Percentiles rank a stretch among this genome's conserved stretches.
phyloP scores from a whole-genome alignment of 64 coral and sea anemone species.

The Pocillopora verrucosa region DNA sequence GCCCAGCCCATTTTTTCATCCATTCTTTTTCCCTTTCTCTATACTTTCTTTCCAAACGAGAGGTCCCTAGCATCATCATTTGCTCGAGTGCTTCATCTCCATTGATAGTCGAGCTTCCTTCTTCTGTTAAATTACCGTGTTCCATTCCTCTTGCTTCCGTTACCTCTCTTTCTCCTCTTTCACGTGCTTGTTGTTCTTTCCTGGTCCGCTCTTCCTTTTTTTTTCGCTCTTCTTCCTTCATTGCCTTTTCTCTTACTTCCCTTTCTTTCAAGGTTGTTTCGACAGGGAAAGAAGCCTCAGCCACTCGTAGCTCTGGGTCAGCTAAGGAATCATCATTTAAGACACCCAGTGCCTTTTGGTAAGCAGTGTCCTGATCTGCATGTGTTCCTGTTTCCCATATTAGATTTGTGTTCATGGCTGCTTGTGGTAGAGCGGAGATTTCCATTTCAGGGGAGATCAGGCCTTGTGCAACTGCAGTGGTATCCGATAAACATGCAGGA shows the following conservation, averaged over 20 bases:
- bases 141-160: background rate
- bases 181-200: background rate
- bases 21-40: background rate
- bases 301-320: background rate
- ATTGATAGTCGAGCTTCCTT: background rate
- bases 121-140: background rate
- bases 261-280: slow-evolving; percentile 5
- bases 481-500: too few relatives aligned
- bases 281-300: background rate
- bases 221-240: background rate
- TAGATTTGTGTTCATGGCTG: too few relatives aligned
- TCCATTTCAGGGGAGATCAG: too few relatives aligned
- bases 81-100: background rate
- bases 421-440: too few relatives aligned
- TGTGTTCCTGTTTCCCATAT: background rate
- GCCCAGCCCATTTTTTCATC: too few relatives aligned
- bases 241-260: slow-evolving; percentile 1
- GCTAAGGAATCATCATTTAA: background rate
- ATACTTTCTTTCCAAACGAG: slow-evolving; percentile 27
- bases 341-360: background rate
- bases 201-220: slow-evolving; percentile 11
- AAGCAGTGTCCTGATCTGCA: background rate
- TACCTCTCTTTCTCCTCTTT: slow-evolving; percentile 2
- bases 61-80: background rate
- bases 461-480: too few relatives aligned